phyloP scores from a whole-genome alignment of 2,888 invertebrate species.

The Pristionchus mayeri region DNA sequence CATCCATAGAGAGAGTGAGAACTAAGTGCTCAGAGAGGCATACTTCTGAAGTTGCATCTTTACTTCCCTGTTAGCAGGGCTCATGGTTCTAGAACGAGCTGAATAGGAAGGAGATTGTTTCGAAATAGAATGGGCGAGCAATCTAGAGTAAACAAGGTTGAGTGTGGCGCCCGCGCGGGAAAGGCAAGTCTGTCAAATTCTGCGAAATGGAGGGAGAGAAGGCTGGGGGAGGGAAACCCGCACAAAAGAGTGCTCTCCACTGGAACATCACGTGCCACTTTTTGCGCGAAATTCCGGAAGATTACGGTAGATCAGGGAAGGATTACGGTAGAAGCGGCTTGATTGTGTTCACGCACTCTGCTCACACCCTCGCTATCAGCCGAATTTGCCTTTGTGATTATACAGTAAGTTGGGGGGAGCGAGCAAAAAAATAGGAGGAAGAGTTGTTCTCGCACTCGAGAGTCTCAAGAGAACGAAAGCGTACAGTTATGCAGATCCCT shows the following conservation, averaged over 20 bases:
- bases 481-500: background rate
- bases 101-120: no score
- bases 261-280: background rate
- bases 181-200: slow-evolving; percentile 21
- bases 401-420: background rate
- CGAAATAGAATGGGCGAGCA: background rate
- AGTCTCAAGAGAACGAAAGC: background rate
- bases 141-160: slow-evolving; percentile 19
- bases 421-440: no score
- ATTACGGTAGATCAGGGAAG: background rate
- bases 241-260: background rate
- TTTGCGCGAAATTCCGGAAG: background rate
- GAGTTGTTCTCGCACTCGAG: background rate
- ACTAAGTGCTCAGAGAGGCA: no score
- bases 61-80: no score
- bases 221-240: background rate
- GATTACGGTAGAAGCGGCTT: background rate
- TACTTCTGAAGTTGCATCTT: no score
- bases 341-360: background rate
- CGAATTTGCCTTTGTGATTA: slow-evolving; percentile 14
- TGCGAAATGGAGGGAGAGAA: slow-evolving; percentile 6
- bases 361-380: background rate
- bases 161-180: slow-evolving; percentile 5
- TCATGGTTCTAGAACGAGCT: no score
- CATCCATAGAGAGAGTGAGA: no score